Percentiles rank a stretch among this genome's conserved stretches.
phyloP scores from a whole-genome alignment of 2,113 vertebrate species.

The Haliaeetus leucogaster region DNA sequence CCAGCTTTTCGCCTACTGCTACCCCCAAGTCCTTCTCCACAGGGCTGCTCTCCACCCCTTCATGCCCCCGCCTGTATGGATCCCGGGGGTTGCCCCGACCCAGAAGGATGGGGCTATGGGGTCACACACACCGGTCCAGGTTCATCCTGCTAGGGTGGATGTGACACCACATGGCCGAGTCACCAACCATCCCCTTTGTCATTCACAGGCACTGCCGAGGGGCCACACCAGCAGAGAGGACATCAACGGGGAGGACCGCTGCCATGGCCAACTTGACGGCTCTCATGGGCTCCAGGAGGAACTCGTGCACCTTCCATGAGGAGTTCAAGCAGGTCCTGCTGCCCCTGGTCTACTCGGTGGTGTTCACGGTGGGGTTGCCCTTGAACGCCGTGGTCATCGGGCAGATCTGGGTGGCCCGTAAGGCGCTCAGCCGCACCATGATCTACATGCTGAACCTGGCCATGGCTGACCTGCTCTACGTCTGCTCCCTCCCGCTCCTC shows the following conservation, averaged over 20 bases:
- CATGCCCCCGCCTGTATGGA: not conserved
- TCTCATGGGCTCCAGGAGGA: accelerated
- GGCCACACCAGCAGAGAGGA: not conserved
- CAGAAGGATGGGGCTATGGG: not conserved
- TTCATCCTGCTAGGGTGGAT: accelerated
- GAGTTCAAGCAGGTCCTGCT: conserved; percentile 91
- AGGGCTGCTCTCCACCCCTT: not conserved
- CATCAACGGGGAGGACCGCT: accelerated
- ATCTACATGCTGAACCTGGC: conserved; percentile 96
- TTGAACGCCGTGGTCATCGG: conserved; percentile 85
- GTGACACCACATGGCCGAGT: accelerated
- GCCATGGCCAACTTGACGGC: conserved; percentile 31
- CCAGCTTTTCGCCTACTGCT: not conserved
- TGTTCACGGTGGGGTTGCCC: conserved; percentile 84
- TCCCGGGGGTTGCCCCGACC: accelerated
- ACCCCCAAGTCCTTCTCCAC: not conserved
- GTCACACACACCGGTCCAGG: accelerated
- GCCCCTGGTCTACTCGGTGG: conserved; percentile 84
- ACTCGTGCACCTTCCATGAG: conserved; percentile 86
- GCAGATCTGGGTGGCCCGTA: conserved; percentile 82
- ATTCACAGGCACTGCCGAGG: not conserved
- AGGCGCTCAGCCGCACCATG: conserved; percentile 78
- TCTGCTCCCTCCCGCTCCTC: conserved; percentile 91
- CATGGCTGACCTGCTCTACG: conserved; percentile 87
- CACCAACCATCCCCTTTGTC: not conserved